A percentile compares a stretch with the other conserved stretches of the same genome.
These are phyloP conservation scores for Bubo blakistoni DNA, from an alignment of 2,113 vertebrate genomes.

Conservation along the genomic window DNA sequence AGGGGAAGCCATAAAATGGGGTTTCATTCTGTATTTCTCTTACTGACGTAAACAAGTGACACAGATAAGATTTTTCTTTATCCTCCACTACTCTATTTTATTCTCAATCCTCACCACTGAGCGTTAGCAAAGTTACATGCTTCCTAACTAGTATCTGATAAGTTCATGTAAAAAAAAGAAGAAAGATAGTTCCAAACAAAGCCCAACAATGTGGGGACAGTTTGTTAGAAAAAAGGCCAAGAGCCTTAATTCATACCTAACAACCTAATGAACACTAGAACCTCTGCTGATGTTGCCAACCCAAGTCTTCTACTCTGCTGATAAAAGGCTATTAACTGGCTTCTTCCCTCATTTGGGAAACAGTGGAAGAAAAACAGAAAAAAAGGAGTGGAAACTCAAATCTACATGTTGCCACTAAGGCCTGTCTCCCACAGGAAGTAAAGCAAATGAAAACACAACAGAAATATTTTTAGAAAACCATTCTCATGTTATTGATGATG, in stretches of 20 bases:
- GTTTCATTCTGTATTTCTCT: not conserved
- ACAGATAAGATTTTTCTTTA: not conserved
- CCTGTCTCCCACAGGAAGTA: conserved; percentile 28
- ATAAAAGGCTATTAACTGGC: not conserved
- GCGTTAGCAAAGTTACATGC: not conserved
- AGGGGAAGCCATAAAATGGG: conserved; percentile 9
- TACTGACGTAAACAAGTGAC: not conserved
- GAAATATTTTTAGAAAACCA: conserved; percentile 22
- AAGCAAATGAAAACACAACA: conserved; percentile 10
- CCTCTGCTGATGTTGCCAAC: not conserved
- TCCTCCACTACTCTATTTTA: not conserved
- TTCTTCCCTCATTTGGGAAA: not conserved
- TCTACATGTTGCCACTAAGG: not conserved
- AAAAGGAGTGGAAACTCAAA: not conserved
- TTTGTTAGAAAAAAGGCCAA: not conserved
- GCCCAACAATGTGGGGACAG: not conserved
- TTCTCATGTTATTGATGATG: conserved; percentile 19
- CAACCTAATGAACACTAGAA: not conserved
- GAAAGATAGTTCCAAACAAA: not conserved
- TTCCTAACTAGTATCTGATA: not conserved
- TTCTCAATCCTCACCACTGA: not conserved
- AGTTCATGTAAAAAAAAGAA: not conserved
- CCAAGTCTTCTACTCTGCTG: not conserved
- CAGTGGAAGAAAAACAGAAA: not conserved
- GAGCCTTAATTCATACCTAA: not conserved